Evolutionary conservation across 2,888 invertebrate genomes (phyloP), one percentile per base, ranked within the genome.

Genomic region (Scaptomyza flava): DNA sequence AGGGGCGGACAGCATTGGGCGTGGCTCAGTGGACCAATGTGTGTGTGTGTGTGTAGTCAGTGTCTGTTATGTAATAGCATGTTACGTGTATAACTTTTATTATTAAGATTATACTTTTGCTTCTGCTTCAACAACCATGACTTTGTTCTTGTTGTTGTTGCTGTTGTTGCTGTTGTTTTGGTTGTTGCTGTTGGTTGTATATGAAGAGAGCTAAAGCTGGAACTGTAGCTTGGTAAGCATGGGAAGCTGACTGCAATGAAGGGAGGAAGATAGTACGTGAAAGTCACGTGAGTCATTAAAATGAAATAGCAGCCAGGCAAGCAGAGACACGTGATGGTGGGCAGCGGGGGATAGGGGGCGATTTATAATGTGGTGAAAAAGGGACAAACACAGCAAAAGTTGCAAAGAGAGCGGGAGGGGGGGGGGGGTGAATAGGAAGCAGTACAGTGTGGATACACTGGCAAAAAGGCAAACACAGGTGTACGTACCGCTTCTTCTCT

Each of bases 81-180:
- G 81, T 82, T 82, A 80, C 87, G 87, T 88, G 81, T 83, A 82
- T 88, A 88, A 82, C 81, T 82, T 82, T 82, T 82, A 88, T 82
- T 88, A 82, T 82, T 82, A 82, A 86, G 81, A 82, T 82, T 82
- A 82, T 82, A 72, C 80, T 82, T 79, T 61, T 83, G 79, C 69
- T 59, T 62, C 70, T 62, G 69, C 81, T 57, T 70, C 67, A 78
- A 64, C 81, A 65, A 52, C 51, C 59, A 59, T 54, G 47, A 58
- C 63, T 42, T 60, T 69, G 58, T 54, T 68, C 38, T 52, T 60
- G 63, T 30, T 53, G 42, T 34, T 43, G n/a, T n/a, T 74, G 38
- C 27, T 56, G 51, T 20, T 64, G 52, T n/a, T 1, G 17, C 17
- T 54, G 54, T 8, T 56, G 51, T 20, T 64, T 48, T n/a, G 1